Evolutionary conservation across 2,888 invertebrate genomes (phyloP).

Genomic region (Erannis defoliaria): DNA sequence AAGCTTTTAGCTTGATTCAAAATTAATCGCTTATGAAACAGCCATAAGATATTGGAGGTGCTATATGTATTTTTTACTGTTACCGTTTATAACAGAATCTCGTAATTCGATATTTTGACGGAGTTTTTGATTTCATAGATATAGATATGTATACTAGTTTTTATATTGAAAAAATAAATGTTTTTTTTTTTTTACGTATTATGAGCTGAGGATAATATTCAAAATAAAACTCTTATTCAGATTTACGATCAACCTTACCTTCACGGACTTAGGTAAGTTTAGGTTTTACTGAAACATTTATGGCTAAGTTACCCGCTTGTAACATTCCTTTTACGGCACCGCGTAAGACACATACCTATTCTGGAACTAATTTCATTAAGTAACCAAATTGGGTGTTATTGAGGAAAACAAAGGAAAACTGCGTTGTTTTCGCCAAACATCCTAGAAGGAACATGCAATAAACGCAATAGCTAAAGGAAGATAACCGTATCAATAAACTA

Average conservation of each 20-base stretch:
- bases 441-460: conserved; percentile 42
- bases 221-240: background rate
- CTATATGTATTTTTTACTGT: no score
- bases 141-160: no score
- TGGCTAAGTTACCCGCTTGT: background rate
- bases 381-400: conserved; percentile 36
- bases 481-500: conserved; percentile 50
- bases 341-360: conserved; percentile 31
- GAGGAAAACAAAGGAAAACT: conserved; percentile 32
- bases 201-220: no score
- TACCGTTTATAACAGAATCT: no score
- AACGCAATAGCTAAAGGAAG: conserved; percentile 41
- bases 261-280: background rate
- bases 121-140: no score
- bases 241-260: background rate
- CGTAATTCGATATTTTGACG: no score
- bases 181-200: background rate
- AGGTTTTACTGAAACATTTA: conserved; percentile 7
- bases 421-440: conserved; percentile 35
- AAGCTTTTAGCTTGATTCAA: no score
- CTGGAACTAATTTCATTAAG: conserved; percentile 39
- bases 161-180: no score
- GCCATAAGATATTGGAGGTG: no score
- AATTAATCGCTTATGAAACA: no score
- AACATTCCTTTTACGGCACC: conserved; percentile 26